Evolutionary conservation across 2,797 vertebrate genomes (phyloP).

Genomic region (Smutsia temminckii): DNA sequence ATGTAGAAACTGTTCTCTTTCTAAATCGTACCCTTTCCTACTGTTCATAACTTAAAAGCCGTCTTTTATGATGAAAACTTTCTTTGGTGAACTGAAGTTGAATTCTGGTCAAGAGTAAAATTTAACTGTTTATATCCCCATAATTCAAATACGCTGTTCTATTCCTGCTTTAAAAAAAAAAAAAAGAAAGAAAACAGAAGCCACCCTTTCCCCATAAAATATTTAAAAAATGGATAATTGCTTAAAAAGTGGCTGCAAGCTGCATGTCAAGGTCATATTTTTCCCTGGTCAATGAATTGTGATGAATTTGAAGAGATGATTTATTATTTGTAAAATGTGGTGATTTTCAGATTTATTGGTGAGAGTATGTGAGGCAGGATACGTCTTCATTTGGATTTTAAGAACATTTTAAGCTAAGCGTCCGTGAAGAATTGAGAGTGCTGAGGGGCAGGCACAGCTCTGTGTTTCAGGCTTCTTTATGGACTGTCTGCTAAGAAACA

Average conservation of each 20-base stretch:
- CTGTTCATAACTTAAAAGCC: constrained; percentile 59
- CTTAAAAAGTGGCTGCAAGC: constrained; percentile 53
- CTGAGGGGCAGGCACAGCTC: constrained; percentile 46
- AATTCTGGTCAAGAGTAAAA: constrained; percentile 60
- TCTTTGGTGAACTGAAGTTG: constrained; percentile 68
- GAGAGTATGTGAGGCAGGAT: not conserved
- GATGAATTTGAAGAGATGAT: constrained; percentile 54
- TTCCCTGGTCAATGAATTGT: constrained; percentile 62
- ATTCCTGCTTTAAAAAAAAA: not conserved
- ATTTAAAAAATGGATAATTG: constrained; percentile 46
- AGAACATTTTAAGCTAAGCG: constrained; percentile 35
- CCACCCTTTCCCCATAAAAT: constrained; percentile 44
- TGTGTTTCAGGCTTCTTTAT: constrained; percentile 53
- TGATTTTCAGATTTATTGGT: constrained; percentile 50
- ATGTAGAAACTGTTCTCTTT: constrained; percentile 53
- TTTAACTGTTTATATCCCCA: constrained; percentile 49
- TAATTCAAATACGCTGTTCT: constrained; percentile 45
- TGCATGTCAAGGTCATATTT: constrained; percentile 53
- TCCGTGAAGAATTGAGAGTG: not conserved
- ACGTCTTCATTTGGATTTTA: constrained; percentile 49
- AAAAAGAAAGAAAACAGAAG: not conserved
- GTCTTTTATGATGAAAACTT: constrained; percentile 63
- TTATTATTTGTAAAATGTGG: constrained; percentile 61
- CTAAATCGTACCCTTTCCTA: constrained; percentile 37
- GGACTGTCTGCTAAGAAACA: constrained; percentile 51